Evolutionary conservation across 2,797 vertebrate species (phyloP).

Genomic region (Microctenopoma lineatum): DNA sequence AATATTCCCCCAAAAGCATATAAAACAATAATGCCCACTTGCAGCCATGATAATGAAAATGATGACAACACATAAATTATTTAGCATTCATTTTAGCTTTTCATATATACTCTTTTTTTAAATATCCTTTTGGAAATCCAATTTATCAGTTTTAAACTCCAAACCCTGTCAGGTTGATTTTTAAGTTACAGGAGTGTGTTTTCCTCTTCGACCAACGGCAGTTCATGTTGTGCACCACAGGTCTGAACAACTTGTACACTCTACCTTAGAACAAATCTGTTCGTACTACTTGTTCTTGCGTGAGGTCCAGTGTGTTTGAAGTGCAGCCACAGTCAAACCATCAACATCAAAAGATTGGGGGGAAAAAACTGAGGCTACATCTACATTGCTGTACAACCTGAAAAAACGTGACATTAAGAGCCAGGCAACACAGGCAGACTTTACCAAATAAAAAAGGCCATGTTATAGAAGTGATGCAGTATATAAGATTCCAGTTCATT

Average conservation of each 20-base stretch:
- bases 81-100: no score
- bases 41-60: no score
- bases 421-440: conserved; percentile 25
- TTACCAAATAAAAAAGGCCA: conserved; percentile 18
- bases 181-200: no score
- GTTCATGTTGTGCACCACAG: neutral
- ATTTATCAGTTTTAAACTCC: no score
- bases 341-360: neutral
- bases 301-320: conserved; percentile 25
- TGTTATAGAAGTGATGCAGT: conserved; percentile 23
- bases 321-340: conserved; percentile 37
- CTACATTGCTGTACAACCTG: conserved; percentile 17
- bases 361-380: conserved; percentile 2
- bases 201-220: no score
- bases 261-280: neutral
- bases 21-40: no score
- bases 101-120: no score
- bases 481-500: conserved; percentile 6
- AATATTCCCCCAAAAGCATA: no score
- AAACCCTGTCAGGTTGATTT: no score
- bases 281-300: neutral
- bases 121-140: no score
- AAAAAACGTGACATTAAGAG: conserved; percentile 40
- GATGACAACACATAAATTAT: no score
- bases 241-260: neutral